Evolutionary conservation across 2,113 vertebrate genomes (phyloP).

Genomic region (Gnathochromis pfefferi): DNA sequence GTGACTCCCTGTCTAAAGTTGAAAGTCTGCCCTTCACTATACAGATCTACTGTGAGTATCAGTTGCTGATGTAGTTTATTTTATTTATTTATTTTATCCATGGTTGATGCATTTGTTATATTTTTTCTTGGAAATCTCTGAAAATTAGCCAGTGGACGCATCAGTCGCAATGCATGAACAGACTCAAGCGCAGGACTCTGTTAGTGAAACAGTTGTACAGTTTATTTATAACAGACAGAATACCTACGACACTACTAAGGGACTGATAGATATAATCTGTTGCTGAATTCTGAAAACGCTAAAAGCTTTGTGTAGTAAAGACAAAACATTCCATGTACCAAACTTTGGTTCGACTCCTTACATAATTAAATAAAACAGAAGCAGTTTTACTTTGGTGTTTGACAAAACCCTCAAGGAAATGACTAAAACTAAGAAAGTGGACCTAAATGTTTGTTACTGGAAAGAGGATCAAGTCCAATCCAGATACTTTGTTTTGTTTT

Average conservation of each 20-base stretch:
- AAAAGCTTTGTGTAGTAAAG: neutral
- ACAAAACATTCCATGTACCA: neutral
- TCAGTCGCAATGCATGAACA: neutral
- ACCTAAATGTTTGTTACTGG: neutral
- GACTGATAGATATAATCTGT: neutral
- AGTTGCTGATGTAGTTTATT: neutral
- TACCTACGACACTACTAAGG: neutral
- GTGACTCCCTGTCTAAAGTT: rapidly evolving
- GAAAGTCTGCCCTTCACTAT: neutral
- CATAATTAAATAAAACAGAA: neutral
- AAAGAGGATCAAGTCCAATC: neutral
- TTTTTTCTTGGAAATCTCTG: neutral
- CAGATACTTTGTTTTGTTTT: neutral
- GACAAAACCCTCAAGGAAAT: neutral
- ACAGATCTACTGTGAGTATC: neutral
- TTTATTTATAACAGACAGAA: neutral
- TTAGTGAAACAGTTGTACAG: neutral
- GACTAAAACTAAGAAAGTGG: neutral
- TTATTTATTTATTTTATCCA: neutral
- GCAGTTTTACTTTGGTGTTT: neutral
- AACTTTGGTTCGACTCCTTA: neutral
- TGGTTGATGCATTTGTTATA: neutral
- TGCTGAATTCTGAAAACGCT: neutral
- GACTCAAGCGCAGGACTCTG: neutral
- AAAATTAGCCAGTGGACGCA: neutral